phyloP scores from a whole-genome alignment of 2,888 invertebrate genomes.

The Heteromyza rotundicornis region DNA sequence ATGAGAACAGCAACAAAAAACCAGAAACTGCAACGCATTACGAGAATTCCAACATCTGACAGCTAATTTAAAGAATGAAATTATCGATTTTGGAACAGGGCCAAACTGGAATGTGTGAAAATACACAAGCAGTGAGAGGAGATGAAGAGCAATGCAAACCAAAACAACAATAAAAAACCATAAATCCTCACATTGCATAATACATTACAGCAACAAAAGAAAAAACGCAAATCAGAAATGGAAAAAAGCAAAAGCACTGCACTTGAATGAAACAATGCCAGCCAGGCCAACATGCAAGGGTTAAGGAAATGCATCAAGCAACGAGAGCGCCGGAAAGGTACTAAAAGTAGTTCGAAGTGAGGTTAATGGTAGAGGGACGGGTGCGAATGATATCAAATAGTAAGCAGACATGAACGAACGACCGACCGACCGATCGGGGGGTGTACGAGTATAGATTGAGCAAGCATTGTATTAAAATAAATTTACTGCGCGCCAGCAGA shows the following conservation, averaged over 20 bases:
- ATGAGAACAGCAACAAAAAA: neutral
- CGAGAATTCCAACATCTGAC: conserved; percentile 15
- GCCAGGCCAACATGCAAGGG: neutral
- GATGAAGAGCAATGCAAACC: neutral
- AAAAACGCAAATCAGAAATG: neutral
- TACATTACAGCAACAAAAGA: conserved; percentile 2
- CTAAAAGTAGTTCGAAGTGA: neutral
- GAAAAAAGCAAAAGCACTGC: neutral
- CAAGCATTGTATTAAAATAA: conserved; percentile 9
- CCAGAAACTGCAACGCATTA: too few relatives aligned
- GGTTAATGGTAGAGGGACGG: too few relatives aligned
- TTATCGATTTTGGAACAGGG: conserved; percentile 33
- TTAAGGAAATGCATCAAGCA: conserved; percentile 20
- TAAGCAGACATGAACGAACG: too few relatives aligned
- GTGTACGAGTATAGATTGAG: too few relatives aligned
- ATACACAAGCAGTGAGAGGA: neutral
- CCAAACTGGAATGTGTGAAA: conserved; percentile 17
- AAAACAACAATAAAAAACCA: neutral
- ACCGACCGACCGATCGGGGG: too few relatives aligned
- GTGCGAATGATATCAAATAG: too few relatives aligned
- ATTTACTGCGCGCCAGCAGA: neutral
- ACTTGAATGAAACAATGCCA: conserved; percentile 11
- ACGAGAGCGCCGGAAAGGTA: neutral
- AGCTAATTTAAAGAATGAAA: conserved; percentile 28
- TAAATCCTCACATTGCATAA: conserved; percentile 11